Evolutionary conservation across 2,113 vertebrate species (phyloP).

Genomic region (Mirounga angustirostris): DNA sequence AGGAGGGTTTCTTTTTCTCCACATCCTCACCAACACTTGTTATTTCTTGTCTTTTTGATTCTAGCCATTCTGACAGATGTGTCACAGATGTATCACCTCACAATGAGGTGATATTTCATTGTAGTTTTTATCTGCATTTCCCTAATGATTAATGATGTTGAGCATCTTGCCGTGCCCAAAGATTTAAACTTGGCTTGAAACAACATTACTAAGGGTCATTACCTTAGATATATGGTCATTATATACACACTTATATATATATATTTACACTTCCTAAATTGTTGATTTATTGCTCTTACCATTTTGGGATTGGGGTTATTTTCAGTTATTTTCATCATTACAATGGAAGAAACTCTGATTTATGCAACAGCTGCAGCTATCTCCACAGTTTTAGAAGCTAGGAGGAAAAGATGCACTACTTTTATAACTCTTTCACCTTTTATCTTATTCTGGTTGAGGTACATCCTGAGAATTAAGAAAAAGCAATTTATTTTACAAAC

Average conservation of each 20-base stretch:
- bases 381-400: background rate
- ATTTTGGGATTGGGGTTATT: background rate
- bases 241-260: no score
- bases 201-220: background rate
- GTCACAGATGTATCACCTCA: no score
- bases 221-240: background rate
- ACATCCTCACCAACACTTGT: background rate
- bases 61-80: background rate
- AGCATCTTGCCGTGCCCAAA: conserved; percentile 44
- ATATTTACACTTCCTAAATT: background rate
- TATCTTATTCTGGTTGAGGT: background rate
- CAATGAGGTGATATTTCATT: background rate
- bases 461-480: background rate
- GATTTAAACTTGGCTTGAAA: conserved; percentile 31
- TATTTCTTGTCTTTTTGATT: background rate
- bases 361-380: background rate
- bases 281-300: conserved; percentile 8
- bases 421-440: background rate
- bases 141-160: background rate
- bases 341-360: background rate
- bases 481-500: background rate
- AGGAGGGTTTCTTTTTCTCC: background rate
- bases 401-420: background rate
- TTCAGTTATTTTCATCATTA: background rate
- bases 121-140: background rate